Evolutionary conservation across 2,797 vertebrate species (phyloP).

Genomic region (Crypturellus tataupa): DNA sequence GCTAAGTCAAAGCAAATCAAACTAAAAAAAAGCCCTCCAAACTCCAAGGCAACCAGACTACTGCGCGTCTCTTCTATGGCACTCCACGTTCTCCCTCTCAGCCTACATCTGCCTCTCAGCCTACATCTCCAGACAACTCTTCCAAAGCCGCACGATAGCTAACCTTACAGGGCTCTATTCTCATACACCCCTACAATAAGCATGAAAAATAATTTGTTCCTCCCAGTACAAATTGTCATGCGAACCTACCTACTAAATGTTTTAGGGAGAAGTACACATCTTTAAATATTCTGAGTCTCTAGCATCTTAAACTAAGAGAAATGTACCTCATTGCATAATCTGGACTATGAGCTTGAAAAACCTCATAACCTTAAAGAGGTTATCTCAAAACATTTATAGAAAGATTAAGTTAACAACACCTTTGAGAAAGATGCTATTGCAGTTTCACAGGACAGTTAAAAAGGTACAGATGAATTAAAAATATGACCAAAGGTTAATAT

Average conservation of each 20-base stretch:
- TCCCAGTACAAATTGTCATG: not conserved
- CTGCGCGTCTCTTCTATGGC: fast-evolving
- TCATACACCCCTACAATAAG: not conserved
- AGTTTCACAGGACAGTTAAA: not conserved
- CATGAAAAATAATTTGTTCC: not conserved
- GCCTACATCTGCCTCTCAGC: not conserved
- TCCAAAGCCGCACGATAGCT: fast-evolving
- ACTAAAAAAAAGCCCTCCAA: not conserved
- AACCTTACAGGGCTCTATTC: not conserved
- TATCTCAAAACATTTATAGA: not conserved
- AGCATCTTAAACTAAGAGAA: not conserved
- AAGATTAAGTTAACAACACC: not conserved
- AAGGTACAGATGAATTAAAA: not conserved
- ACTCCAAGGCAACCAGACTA: not conserved
- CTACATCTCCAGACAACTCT: not conserved
- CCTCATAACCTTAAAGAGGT: not conserved
- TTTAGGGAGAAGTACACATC: not conserved
- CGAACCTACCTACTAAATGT: not conserved
- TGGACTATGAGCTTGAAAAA: fast-evolving
- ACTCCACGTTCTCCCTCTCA: not conserved
- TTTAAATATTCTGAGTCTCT: not conserved
- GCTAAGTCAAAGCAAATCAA: not conserved
- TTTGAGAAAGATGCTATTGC: not conserved
- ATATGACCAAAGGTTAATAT: not conserved
- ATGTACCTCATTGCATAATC: not conserved